Percentiles rank a stretch among this genome's conserved stretches.
These are phyloP conservation scores for Harpagifer antarcticus DNA, from an alignment of 2,797 vertebrate genomes.

Conservation along the genomic window DNA sequence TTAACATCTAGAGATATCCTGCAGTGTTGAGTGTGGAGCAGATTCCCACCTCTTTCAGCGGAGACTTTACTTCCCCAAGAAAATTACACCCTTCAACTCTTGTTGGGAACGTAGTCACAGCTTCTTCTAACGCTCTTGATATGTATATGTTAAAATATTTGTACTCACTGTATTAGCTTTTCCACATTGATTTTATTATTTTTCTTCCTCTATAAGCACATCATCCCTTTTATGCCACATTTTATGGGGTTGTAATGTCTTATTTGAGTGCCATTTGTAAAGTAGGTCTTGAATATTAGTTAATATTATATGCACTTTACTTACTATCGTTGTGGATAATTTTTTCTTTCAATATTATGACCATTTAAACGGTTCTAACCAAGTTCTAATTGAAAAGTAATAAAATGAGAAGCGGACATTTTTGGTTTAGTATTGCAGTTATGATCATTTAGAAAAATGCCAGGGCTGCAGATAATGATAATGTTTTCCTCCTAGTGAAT, in stretches of 20 bases:
- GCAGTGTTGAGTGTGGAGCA: conserved; percentile 13
- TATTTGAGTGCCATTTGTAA: neutral
- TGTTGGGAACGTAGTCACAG: neutral
- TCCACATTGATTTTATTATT: neutral
- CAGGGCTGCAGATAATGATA: neutral
- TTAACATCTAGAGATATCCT: conserved; percentile 41
- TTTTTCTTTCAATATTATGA: neutral
- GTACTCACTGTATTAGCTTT: neutral
- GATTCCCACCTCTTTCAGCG: conserved; percentile 12
- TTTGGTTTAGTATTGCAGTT: neutral
- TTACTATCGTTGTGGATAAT: neutral
- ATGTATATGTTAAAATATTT: neutral
- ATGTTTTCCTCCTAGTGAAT: neutral
- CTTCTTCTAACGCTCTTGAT: neutral
- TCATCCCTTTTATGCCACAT: neutral
- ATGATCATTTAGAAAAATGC: neutral
- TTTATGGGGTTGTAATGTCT: neutral
- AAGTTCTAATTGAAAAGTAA: neutral
- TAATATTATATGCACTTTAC: too few relatives aligned
- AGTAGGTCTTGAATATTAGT: neutral
- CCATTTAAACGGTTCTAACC: neutral
- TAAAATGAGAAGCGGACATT: neutral
- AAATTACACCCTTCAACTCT: conserved; percentile 12
- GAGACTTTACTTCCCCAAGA: conserved; percentile 8
- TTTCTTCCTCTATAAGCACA: neutral